Conservation (phyloP, 2,888 invertebrate species). For the Ctena decussata region DNA sequence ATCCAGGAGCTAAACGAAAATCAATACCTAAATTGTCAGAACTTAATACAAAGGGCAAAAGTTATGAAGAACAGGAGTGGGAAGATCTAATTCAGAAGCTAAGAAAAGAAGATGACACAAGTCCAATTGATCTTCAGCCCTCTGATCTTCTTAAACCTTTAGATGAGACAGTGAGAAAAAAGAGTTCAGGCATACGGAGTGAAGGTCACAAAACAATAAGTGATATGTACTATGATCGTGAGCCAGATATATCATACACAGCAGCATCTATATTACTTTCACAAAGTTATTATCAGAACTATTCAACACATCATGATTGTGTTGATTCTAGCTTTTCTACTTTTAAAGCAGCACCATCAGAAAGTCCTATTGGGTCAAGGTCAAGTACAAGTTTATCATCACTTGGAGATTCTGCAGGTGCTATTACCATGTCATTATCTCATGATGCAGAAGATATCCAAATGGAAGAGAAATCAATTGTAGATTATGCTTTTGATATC, state of each 20-base stretch:
- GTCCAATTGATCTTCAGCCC: slow-evolving; percentile 63
- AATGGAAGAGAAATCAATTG: slow-evolving; percentile 61
- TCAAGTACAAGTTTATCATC: slow-evolving; percentile 28
- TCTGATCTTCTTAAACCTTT: slow-evolving; percentile 54
- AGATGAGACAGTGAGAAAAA: slow-evolving; percentile 18
- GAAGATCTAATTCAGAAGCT: slow-evolving; percentile 53
- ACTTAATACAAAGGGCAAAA: slow-evolving; percentile 18
- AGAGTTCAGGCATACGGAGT: not conserved
- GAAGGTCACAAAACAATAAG: not conserved
- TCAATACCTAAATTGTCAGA: not conserved
- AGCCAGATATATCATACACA: slow-evolving; percentile 58
- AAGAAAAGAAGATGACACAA: slow-evolving; percentile 57
- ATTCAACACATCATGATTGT: slow-evolving; percentile 48
- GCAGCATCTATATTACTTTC: slow-evolving; percentile 72
- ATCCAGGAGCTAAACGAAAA: not conserved
- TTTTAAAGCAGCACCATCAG: slow-evolving; percentile 70
- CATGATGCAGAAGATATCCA: slow-evolving; percentile 64
- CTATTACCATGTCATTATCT: slow-evolving; percentile 57
- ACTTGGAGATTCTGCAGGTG: slow-evolving; percentile 30
- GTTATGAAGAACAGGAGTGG: slow-evolving; percentile 59
- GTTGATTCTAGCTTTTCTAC: slow-evolving; percentile 69
- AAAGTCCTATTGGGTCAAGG: slow-evolving; percentile 48
- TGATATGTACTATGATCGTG: not conserved
- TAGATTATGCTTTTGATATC: slow-evolving; percentile 33
- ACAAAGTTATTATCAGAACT: slow-evolving; percentile 29